Conservation (phyloP, 2,113 vertebrate genomes). For the Himantopus leucocephalus region DNA sequence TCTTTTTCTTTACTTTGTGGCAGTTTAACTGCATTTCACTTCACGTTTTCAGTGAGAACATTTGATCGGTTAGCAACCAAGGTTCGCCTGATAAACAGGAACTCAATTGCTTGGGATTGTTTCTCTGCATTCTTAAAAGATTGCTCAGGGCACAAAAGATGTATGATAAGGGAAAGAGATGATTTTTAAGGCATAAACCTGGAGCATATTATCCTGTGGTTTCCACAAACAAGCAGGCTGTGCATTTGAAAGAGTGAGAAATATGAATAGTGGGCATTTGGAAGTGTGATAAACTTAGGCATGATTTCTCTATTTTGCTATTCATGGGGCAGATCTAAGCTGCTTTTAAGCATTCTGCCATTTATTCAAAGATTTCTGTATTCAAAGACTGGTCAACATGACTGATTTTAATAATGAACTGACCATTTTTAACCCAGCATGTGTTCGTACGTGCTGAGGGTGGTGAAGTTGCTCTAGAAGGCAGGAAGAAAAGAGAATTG, state of each 20-base stretch:
- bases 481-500: background rate
- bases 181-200: background rate
- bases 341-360: background rate
- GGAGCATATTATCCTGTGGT: background rate
- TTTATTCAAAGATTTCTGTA: background rate
- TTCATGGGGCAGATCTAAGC: background rate
- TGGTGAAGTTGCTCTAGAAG: background rate
- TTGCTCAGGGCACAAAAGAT: background rate
- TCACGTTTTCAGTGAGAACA: background rate
- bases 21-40: background rate
- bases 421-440: background rate
- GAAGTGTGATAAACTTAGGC: background rate
- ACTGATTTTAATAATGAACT: background rate
- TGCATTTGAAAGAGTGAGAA: background rate
- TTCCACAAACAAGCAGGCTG: background rate
- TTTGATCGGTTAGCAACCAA: background rate
- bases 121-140: background rate
- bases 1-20: background rate
- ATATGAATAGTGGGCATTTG: background rate
- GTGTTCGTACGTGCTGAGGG: background rate
- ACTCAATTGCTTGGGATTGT: background rate
- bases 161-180: background rate
- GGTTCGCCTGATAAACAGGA: background rate
- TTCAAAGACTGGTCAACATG: background rate
- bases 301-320: background rate